These are phyloP conservation scores for Lochmaea capreae DNA, from an alignment of 2,888 invertebrate species.

Conservation along the genomic window DNA sequence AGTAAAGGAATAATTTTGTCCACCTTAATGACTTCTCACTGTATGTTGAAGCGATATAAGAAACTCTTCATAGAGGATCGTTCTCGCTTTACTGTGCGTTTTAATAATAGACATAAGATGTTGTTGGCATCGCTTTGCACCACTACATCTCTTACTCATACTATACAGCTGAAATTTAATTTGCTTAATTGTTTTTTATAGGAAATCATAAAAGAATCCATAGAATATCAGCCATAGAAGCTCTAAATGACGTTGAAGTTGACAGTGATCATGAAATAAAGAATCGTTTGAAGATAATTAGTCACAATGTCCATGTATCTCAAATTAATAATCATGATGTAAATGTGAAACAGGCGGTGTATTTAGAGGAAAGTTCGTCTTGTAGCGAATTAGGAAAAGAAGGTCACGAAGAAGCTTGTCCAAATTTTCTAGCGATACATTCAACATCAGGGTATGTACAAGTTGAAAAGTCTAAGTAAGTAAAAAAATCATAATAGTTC, in stretches of 20 bases:
- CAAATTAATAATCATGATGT: constrained; percentile 59
- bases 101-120: not conserved
- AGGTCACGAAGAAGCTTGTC: constrained; percentile 57
- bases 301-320: constrained; percentile 55
- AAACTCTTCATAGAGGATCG: too few species aligned
- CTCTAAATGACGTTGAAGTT: constrained; percentile 61
- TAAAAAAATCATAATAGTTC: too few species aligned
- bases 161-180: too few species aligned
- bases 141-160: too few species aligned
- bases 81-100: not conserved
- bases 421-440: constrained; percentile 61
- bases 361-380: constrained; percentile 64
- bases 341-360: constrained; percentile 59
- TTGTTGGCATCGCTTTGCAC: too few species aligned
- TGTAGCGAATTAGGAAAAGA: constrained; percentile 65
- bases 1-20: not conserved
- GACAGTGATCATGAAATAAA: constrained; percentile 63
- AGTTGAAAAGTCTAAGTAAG: not conserved
- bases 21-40: too few species aligned
- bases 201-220: constrained; percentile 53
- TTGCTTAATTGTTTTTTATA: constrained; percentile 10
- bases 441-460: constrained; percentile 59
- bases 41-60: too few species aligned
- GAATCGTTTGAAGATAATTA: constrained; percentile 56
- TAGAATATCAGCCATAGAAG: constrained; percentile 58